phyloP scores from a whole-genome alignment of 2,888 invertebrate species.

The Leucozona laternaria region DNA sequence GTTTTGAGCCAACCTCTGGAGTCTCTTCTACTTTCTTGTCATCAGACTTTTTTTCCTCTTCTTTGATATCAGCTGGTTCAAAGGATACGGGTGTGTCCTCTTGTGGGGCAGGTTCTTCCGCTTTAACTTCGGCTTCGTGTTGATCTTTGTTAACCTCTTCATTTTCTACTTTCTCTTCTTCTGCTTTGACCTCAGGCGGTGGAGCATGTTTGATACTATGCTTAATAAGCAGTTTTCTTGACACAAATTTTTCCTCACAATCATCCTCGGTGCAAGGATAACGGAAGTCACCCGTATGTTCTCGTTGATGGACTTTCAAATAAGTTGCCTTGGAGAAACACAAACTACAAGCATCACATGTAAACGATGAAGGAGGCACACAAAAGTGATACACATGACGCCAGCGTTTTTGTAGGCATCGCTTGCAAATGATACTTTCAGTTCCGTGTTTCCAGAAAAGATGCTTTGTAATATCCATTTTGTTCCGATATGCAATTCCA shows the following conservation, averaged over 20 bases:
- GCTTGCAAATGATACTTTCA: conserved; percentile 93
- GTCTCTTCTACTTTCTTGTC: conserved; percentile 44
- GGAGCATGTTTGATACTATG: conserved; percentile 87
- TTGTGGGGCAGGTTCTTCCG: conserved; percentile 18
- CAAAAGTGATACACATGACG: conserved; percentile 96
- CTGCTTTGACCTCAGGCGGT: conserved; percentile 39
- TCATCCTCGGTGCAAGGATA: conserved; percentile 89
- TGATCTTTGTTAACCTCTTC: conserved; percentile 38
- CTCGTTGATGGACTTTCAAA: conserved; percentile 92
- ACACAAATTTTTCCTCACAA: conserved; percentile 92
- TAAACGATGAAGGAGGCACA: conserved; percentile 90
- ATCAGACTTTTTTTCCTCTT: conserved; percentile 56
- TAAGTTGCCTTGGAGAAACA: conserved; percentile 91
- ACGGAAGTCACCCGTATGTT: conserved; percentile 89
- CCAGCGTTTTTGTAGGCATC: conserved; percentile 95
- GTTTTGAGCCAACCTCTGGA: conserved; percentile 79
- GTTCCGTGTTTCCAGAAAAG: conserved; percentile 97
- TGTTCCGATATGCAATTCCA: conserved; percentile 94
- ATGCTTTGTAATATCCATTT: conserved; percentile 94
- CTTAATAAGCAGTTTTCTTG: conserved; percentile 90
- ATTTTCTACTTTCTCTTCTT: conserved; percentile 39
- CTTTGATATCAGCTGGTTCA: conserved; percentile 36
- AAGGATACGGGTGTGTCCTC: conserved; percentile 19
- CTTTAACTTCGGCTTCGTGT: conserved; percentile 32
- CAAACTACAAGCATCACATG: conserved; percentile 92